Conservation (phyloP, 2,797 vertebrate species). For the Parotocinclus haroldoi region DNA sequence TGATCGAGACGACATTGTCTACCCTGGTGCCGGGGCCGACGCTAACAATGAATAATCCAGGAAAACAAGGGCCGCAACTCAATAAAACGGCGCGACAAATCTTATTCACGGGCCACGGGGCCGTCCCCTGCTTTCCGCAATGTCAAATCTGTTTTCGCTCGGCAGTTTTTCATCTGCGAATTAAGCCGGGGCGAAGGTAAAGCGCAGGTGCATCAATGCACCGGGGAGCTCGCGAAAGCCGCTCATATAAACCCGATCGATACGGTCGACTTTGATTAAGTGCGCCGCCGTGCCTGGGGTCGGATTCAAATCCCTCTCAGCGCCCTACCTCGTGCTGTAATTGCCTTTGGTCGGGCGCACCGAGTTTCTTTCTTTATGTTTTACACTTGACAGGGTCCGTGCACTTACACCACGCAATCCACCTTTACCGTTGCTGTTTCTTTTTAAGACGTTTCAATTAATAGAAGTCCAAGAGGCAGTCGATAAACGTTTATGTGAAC, state of each 20-base stretch:
- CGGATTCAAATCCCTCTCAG: slow-evolving; percentile 47
- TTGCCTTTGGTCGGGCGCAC: slow-evolving; percentile 39
- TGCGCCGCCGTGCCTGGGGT: slow-evolving; percentile 36
- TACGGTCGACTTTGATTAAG: slow-evolving; percentile 49
- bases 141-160: slow-evolving; percentile 42
- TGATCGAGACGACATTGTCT: slow-evolving; percentile 21
- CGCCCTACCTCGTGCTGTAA: slow-evolving; percentile 35
- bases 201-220: slow-evolving; percentile 40
- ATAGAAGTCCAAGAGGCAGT: too few relatives aligned
- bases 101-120: slow-evolving; percentile 35
- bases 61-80: slow-evolving; percentile 41
- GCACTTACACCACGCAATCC: slow-evolving; percentile 12
- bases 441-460: too few relatives aligned
- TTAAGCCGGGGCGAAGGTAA: slow-evolving; percentile 25
- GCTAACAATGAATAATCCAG: slow-evolving; percentile 38
- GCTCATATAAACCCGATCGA: slow-evolving; percentile 40
- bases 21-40: slow-evolving; percentile 12
- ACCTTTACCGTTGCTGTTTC: not conserved
- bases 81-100: slow-evolving; percentile 38
- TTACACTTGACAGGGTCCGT: slow-evolving; percentile 28
- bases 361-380: slow-evolving; percentile 37
- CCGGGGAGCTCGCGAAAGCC: slow-evolving; percentile 29
- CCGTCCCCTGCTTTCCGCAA: slow-evolving; percentile 14
- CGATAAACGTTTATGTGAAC: too few relatives aligned
- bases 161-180: slow-evolving; percentile 23